A percentile compares a stretch with the other conserved stretches of the same genome.
phyloP scores from a whole-genome alignment of 2,113 vertebrate genomes.

The Macquaria australasica region DNA sequence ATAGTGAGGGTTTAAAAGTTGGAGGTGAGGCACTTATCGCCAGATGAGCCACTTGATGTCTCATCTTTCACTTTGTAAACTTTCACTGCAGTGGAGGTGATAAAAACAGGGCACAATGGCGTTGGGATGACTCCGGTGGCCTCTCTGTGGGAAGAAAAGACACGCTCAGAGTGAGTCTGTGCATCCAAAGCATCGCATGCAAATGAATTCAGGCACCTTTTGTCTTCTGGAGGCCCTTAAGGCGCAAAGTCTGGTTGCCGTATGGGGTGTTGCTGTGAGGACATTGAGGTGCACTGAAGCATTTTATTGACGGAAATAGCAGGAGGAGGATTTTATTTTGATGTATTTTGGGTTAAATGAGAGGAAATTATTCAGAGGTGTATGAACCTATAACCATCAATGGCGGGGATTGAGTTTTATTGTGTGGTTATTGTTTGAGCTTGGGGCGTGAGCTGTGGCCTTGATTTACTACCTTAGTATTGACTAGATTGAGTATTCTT shows the following conservation, averaged over 20 bases:
- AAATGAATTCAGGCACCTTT: conserved; percentile 75
- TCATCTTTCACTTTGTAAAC: conserved; percentile 79
- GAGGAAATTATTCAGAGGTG: conserved; percentile 79
- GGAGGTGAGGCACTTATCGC: conserved; percentile 77
- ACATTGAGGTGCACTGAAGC: conserved; percentile 75
- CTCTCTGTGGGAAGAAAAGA: conserved; percentile 63
- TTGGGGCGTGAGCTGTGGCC: conserved; percentile 45
- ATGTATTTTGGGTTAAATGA: conserved; percentile 79
- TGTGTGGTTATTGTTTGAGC: conserved; percentile 66
- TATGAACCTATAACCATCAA: conserved; percentile 73
- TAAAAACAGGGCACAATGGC: conserved; percentile 45
- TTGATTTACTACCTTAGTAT: conserved; percentile 68
- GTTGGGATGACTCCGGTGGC: conserved; percentile 47
- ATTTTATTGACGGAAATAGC: conserved; percentile 70
- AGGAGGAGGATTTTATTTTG: conserved; percentile 77
- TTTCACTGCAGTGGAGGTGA: conserved; percentile 64
- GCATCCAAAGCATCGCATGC: conserved; percentile 69
- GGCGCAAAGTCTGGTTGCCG: conserved; percentile 76
- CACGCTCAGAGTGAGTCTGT: conserved; percentile 21
- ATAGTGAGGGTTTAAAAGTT: conserved; percentile 79
- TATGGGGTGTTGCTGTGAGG: conserved; percentile 67
- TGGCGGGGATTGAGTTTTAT: conserved; percentile 68
- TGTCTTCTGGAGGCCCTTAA: conserved; percentile 71
- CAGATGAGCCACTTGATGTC: conserved; percentile 75
- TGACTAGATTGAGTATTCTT: conserved; percentile 44